These are phyloP conservation scores for Orthosia gothica DNA, from an alignment of 2,888 invertebrate species.

Conservation along the genomic window DNA sequence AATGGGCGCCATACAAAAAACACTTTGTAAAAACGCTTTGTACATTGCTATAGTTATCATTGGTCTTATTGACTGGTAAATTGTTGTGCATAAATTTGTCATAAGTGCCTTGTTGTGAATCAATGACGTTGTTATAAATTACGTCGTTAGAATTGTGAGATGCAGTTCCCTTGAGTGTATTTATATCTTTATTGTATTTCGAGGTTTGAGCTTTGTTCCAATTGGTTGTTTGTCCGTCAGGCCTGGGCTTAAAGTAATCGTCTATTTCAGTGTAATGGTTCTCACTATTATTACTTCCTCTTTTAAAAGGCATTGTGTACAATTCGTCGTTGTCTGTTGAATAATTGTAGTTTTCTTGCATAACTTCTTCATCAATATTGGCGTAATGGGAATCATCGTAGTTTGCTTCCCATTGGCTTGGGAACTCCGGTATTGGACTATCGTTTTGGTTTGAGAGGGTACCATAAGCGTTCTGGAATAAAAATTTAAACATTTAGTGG, in stretches of 20 bases:
- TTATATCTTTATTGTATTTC: neutral
- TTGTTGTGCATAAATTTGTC: conserved; percentile 7
- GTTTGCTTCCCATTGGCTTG: conserved; percentile 42
- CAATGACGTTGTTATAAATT: neutral
- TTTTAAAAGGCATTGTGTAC: neutral
- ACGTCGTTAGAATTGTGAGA: neutral
- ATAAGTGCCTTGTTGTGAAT: conserved; percentile 5
- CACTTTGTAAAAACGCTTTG: too few relatives aligned
- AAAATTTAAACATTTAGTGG: neutral
- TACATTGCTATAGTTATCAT: neutral
- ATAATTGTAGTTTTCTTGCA: conserved; percentile 17
- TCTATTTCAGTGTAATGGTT: conserved; percentile 46
- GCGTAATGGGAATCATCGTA: conserved; percentile 20
- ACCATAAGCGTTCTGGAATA: conserved; percentile 41
- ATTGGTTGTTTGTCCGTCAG: neutral
- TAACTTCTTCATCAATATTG: conserved; percentile 15
- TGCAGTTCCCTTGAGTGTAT: neutral
- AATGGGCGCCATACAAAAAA: too few relatives aligned
- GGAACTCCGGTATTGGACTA: conserved; percentile 41
- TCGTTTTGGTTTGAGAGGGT: conserved; percentile 20
- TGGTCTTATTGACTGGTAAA: neutral
- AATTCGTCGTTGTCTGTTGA: neutral
- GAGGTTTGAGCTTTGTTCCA: neutral
- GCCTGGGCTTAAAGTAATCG: conserved; percentile 1
- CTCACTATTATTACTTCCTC: conserved; percentile 40